phyloP scores from a whole-genome alignment of 2,888 invertebrate genomes.

The Dysmachus trigonus region DNA sequence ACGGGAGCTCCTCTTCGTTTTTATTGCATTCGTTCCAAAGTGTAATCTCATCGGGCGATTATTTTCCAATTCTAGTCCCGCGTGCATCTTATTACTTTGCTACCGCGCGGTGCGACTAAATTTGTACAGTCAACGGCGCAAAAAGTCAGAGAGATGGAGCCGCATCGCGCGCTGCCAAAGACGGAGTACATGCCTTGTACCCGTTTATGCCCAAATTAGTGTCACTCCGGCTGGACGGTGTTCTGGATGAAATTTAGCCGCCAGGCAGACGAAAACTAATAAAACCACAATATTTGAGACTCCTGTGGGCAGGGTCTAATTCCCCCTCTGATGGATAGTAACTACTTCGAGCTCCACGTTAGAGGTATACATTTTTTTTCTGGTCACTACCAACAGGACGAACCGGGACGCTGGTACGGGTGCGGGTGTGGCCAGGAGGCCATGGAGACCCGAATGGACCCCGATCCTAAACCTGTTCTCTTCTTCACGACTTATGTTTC shows the following conservation, averaged over 20 bases:
- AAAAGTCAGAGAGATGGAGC: neutral
- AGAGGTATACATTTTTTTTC: neutral
- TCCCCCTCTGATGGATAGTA: neutral
- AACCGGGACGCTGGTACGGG: neutral
- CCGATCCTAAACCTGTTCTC: neutral
- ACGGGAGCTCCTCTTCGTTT: slow-evolving; percentile 3
- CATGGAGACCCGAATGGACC: neutral
- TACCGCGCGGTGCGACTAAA: neutral
- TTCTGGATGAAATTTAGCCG: neutral
- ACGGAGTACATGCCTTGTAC: neutral
- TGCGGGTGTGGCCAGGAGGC: neutral
- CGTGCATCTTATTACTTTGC: slow-evolving; percentile 7
- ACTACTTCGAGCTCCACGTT: neutral
- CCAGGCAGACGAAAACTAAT: neutral
- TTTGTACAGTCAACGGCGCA: neutral
- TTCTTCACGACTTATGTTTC: neutral
- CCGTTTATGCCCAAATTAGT: neutral
- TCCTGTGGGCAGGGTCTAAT: neutral
- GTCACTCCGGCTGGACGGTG: neutral
- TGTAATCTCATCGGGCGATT: slow-evolving; percentile 15
- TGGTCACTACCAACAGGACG: neutral
- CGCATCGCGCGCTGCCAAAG: neutral
- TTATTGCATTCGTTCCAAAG: slow-evolving; percentile 22
- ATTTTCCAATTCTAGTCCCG: slow-evolving; percentile 33
- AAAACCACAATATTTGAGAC: neutral